Evolutionary conservation across 2,797 vertebrate species (phyloP), one percentile per base, ranked within the genome.

Genomic region (Oryzias dopingdopingensis): DNA sequence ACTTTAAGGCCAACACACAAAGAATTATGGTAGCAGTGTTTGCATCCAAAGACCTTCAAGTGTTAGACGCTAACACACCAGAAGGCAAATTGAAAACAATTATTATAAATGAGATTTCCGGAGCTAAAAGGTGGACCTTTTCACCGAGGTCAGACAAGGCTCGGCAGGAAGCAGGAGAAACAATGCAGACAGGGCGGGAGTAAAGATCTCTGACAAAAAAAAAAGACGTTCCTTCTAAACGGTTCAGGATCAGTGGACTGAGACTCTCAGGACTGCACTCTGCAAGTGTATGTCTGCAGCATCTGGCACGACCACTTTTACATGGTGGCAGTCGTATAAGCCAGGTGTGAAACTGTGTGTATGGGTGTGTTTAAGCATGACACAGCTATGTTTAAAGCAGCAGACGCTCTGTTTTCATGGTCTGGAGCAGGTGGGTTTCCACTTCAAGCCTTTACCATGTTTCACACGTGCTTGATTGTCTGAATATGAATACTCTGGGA

Each of bases 181-280:
- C 74, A 72, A 72, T 59, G 67, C 74, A 73, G 78, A 73, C 62
- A 40, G 72, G 77, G 78, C 82, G 62, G n/a, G 66, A 65, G 65
- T 83, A 80, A 85, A 81, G 80, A 86, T 80, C 76, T 62, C 81
- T 86, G 84, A 88, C 89, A 89, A 83, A 86, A 87, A 88, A 87
- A 84, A 85, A 87, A 37, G 86, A 86, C 86, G 58, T 84, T 85
- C 73, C 76, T 86, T 83, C 83, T 87, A 88, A 89, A 88, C 76
- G 81, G 84, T 88, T 89, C 84, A 18, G 83, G 85, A 88, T 88
- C 87, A 88, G 65, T 82, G 84, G 84, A 77, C 83, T 88, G 87
- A 88, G 80, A 85, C 87, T 80, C 62, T 73, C 59, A 17, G 72
- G 72, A 69, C 65, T 50, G 74, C 66, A 51, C 59, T 1, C 59